Base-by-base conservation (phyloP, 2,888 invertebrate species). In the Therioaphis trifolii region DNA sequence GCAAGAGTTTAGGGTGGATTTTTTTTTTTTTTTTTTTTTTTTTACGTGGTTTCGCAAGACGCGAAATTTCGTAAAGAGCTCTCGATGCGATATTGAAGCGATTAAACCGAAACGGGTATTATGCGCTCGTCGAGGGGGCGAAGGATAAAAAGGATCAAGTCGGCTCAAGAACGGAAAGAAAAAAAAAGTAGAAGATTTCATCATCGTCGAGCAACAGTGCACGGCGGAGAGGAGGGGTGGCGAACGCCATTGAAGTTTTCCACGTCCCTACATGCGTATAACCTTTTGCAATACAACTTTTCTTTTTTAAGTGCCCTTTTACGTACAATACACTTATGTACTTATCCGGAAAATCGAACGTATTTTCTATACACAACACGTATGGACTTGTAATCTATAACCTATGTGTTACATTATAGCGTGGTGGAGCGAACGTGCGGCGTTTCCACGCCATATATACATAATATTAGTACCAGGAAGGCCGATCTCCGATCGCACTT, bases 21-120 rank as follows among this genome's bases (percentile, higher is more conserved):
- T 69, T 69, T 77, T 35, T 7, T 7, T 35, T 35, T 5, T 35
- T 35, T 35, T 35, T 35, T 5, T 35, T 35, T 74, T 76, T 68
- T 68, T 52, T 15, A n/a, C 68, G 68, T 24, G 78, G 78, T 78
- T 78, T 78, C 7, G 52, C 24, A 55, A 78, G 68, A 55, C 78
- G 55, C 18, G 55, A 69, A 69, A 79, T 79, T 79, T 79, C 69
- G 78, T 27, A 79, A 80, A 80, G 80, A 61, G 80, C 72, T 82
- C 82, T 72, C 61, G 63, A 46, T 29, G 49, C 82, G 72, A 72
- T 82, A 63, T 74, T 63, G 74, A 74, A 63, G 82, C 82, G 82
- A 82, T 82, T 82, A 82, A 82, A 61, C 61, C 49, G 82, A 82
- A 74, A 74, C 80, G 80, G 71, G 61, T 71, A 71, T 80, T 80